Evolutionary conservation across 2,797 vertebrate species (phyloP).

Genomic region (Petrocephalus schoutedeni): DNA sequence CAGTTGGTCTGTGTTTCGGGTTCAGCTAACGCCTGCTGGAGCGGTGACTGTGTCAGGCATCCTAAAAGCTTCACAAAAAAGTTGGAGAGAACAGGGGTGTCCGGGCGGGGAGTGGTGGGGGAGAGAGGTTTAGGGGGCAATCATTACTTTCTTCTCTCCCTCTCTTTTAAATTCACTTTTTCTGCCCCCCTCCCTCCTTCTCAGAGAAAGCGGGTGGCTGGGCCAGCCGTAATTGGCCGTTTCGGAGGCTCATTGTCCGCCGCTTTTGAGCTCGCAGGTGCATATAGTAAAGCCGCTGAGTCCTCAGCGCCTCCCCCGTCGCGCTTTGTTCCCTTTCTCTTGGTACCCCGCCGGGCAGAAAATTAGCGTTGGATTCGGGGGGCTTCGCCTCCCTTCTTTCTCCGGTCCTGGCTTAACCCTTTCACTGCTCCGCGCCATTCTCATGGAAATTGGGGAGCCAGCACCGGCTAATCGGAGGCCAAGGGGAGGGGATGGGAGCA

Average conservation of each 20-base stretch:
- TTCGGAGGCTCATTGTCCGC: slow-evolving; percentile 67
- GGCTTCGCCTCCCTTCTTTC: slow-evolving; percentile 53
- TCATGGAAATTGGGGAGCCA: slow-evolving; percentile 66
- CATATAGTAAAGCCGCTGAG: slow-evolving; percentile 68
- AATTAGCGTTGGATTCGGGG: slow-evolving; percentile 66
- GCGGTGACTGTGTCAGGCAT: slow-evolving; percentile 24
- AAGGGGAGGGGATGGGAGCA: slow-evolving; percentile 53
- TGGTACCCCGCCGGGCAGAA: slow-evolving; percentile 66
- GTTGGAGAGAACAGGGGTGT: slow-evolving; percentile 25
- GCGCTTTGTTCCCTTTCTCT: slow-evolving; percentile 65
- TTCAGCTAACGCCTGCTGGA: slow-evolving; percentile 23
- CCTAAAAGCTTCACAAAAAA: slow-evolving; percentile 23
- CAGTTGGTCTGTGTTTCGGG: slow-evolving; percentile 22
- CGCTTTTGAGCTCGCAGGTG: slow-evolving; percentile 75
- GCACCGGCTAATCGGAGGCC: slow-evolving; percentile 66
- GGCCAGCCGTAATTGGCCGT: slow-evolving; percentile 68
- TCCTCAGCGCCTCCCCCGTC: slow-evolving; percentile 61
- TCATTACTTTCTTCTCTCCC: slow-evolving; percentile 62
- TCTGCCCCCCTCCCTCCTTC: slow-evolving; percentile 31
- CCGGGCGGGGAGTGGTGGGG: slow-evolving; percentile 32
- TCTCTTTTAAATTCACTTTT: slow-evolving; percentile 58
- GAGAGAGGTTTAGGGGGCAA: slow-evolving; percentile 55
- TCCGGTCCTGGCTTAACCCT: slow-evolving; percentile 65
- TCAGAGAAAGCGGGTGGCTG: slow-evolving; percentile 57
- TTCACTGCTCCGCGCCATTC: slow-evolving; percentile 65